A percentile compares a stretch with the other conserved stretches of the same genome.
These are phyloP conservation scores for Muscina levida DNA, from an alignment of 2,888 invertebrate genomes.

Conservation along the genomic window DNA sequence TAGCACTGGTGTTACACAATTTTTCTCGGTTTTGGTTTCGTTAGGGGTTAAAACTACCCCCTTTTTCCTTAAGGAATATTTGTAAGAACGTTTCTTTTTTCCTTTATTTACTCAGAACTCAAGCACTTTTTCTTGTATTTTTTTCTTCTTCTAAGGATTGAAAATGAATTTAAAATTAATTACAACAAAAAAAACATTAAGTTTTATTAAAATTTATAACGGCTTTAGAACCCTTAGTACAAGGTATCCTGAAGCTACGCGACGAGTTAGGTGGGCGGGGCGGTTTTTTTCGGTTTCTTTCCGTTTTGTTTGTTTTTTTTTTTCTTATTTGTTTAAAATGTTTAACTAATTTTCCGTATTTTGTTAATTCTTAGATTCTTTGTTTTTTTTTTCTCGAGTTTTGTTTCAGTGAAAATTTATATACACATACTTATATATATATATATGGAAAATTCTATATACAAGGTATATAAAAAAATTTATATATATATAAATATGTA, in stretches of 20 bases:
- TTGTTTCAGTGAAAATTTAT: conserved; percentile 26
- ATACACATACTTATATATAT: conserved; percentile 18
- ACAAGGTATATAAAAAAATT: conserved; percentile 45
- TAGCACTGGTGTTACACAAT: conserved; percentile 70
- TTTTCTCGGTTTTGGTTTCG: conserved; percentile 61
- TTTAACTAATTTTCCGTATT: conserved; percentile 37
- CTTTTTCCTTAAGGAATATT: conserved; percentile 45
- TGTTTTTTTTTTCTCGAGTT: conserved; percentile 21
- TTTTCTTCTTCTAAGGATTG: conserved; percentile 58
- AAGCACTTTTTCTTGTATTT: conserved; percentile 49
- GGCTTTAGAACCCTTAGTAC: too few relatives aligned
- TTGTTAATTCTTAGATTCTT: conserved; percentile 43
- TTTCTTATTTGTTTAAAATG: conserved; percentile 13
- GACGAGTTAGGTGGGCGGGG: not conserved
- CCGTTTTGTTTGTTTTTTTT: conserved; percentile 19
- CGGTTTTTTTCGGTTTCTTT: conserved; percentile 9
- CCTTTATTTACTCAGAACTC: conserved; percentile 30
- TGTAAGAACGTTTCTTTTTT: conserved; percentile 55
- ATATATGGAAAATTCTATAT: conserved; percentile 37
- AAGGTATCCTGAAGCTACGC: conserved; percentile 15
- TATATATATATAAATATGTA: conserved; percentile 52
- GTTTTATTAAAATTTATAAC: too few relatives aligned
- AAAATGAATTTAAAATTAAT: conserved; percentile 27
- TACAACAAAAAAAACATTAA: conserved; percentile 43
- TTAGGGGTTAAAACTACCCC: conserved; percentile 67